phyloP scores from a whole-genome alignment of 1,140 invertebrate genomes.

The Bicyclus anynana region DNA sequence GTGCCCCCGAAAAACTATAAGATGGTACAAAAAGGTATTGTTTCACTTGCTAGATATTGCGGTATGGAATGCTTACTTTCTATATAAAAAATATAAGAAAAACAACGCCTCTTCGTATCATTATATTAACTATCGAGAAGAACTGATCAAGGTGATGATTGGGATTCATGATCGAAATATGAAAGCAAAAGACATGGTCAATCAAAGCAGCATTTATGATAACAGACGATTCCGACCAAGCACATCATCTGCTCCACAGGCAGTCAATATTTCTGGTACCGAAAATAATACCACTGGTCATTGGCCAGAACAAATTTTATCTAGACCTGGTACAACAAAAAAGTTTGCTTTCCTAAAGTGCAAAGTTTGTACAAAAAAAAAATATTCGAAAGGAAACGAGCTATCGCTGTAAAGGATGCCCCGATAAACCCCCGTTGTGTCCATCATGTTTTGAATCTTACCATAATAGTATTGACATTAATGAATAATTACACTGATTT shows the following conservation, averaged over 20 bases:
- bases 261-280: constrained; percentile 7
- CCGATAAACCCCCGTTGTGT: constrained; percentile 10
- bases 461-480: no score
- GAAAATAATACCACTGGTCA: constrained; percentile 11
- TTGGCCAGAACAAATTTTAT: constrained; percentile 11
- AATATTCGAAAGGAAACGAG: constrained; percentile 5
- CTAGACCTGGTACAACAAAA: neutral
- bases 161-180: neutral
- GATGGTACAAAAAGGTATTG: constrained; percentile 46
- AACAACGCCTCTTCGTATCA: constrained; percentile 6
- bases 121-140: neutral
- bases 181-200: neutral
- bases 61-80: constrained; percentile 29
- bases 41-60: constrained; percentile 35
- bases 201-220: neutral
- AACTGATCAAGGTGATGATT: neutral
- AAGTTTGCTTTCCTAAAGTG: constrained; percentile 10
- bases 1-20: constrained; percentile 34
- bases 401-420: constrained; percentile 7
- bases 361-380: constrained; percentile 5
- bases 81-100: constrained; percentile 30
- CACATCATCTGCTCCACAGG: neutral
- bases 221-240: neutral
- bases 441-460: constrained; percentile 6
- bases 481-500: no score